Evolutionary conservation across 2,888 invertebrate species (phyloP).

Genomic region (Melanargia galathea): DNA sequence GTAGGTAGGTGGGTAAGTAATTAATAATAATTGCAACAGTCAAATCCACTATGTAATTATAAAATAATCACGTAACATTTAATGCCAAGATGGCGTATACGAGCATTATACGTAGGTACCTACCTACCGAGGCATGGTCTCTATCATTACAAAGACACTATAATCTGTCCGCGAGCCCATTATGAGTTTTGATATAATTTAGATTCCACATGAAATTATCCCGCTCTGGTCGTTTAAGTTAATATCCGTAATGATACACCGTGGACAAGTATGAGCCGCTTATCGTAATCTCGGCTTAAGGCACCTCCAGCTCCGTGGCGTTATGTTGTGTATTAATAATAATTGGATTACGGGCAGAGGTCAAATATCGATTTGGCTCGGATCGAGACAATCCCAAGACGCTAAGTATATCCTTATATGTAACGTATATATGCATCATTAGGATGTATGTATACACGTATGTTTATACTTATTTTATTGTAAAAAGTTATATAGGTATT

Average conservation of each 20-base stretch:
- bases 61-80: conserved; percentile 14
- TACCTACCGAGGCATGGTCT: conserved; percentile 26
- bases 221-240: conserved; percentile 57
- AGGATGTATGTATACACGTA: not conserved
- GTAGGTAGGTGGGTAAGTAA: too few species aligned
- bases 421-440: not conserved
- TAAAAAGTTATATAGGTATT: too few species aligned
- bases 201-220: conserved; percentile 66
- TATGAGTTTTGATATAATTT: conserved; percentile 71
- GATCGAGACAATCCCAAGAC: not conserved
- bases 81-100: conserved; percentile 22
- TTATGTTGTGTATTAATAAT: conserved; percentile 65
- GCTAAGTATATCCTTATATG: not conserved
- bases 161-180: conserved; percentile 60
- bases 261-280: conserved; percentile 60
- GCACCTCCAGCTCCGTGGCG: conserved; percentile 63
- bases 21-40: conserved; percentile 18
- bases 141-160: conserved; percentile 57
- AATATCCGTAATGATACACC: conserved; percentile 71
- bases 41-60: conserved; percentile 8
- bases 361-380: conserved; percentile 59
- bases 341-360: conserved; percentile 73
- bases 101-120: conserved; percentile 16
- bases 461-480: too few species aligned
- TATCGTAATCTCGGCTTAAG: conserved; percentile 76